Evolutionary conservation across 2,888 invertebrate genomes (phyloP).

Genomic region (Orchesella flavescens): DNA sequence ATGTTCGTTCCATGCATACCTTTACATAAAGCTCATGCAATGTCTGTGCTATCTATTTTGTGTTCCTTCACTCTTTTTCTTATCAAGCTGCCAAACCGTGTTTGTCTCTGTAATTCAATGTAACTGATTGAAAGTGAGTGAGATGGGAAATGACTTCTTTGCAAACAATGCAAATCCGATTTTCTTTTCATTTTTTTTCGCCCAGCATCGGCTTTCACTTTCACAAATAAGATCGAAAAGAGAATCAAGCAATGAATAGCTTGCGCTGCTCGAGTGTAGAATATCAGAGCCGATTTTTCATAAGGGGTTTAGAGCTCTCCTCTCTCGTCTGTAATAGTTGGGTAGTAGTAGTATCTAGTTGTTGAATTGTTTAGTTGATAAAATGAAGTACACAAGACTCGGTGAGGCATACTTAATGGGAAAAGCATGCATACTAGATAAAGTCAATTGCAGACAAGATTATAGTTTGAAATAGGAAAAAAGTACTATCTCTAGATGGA

Average conservation of each 20-base stretch:
- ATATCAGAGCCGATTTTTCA: not conserved
- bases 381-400: slow-evolving; percentile 27
- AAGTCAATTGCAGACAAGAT: too few relatives aligned
- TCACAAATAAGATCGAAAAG: not conserved
- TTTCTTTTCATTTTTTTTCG: slow-evolving; percentile 33
- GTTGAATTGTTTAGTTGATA: slow-evolving; percentile 29
- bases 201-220: slow-evolving; percentile 32
- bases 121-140: slow-evolving; percentile 38
- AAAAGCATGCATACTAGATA: not conserved
- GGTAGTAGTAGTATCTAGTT: too few relatives aligned
- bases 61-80: too few relatives aligned
- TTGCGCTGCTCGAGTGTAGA: too few relatives aligned
- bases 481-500: too few relatives aligned
- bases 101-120: too few relatives aligned
- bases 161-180: slow-evolving; percentile 60
- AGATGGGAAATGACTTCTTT: slow-evolving; percentile 51
- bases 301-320: slow-evolving; percentile 6
- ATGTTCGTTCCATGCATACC: too few relatives aligned
- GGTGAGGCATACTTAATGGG: slow-evolving; percentile 35
- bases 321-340: too few relatives aligned
- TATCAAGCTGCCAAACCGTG: too few relatives aligned
- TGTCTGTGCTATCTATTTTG: too few relatives aligned
- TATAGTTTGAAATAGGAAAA: too few relatives aligned
- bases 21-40: too few relatives aligned
- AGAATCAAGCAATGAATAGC: not conserved